These are phyloP conservation scores for Lepidonotus clava DNA, from an alignment of 2,888 invertebrate species.

Conservation along the genomic window DNA sequence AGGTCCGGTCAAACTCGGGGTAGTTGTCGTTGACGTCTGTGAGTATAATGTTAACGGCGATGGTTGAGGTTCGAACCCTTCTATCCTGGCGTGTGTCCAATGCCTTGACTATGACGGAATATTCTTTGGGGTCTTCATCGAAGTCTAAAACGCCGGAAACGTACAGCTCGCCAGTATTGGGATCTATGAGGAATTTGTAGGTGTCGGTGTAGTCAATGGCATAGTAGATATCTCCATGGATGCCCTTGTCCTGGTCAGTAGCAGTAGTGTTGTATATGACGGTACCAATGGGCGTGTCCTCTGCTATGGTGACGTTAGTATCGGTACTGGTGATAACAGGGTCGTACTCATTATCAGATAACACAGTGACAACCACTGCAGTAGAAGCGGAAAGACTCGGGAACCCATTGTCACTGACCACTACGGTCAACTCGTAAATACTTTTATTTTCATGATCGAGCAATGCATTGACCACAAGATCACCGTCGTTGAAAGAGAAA, in stretches of 20 bases:
- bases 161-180: conserved; percentile 65
- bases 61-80: conserved; percentile 27
- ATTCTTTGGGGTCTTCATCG: conserved; percentile 57
- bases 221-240: background rate
- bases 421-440: background rate
- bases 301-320: conserved; percentile 64
- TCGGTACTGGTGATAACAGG: conserved; percentile 64
- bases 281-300: conserved; percentile 65
- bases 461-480: conserved; percentile 3
- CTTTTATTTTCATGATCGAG: background rate
- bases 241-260: conserved; percentile 64
- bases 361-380: conserved; percentile 33
- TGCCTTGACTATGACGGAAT: conserved; percentile 14
- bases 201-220: background rate
- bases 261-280: conserved; percentile 66
- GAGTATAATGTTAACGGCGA: conserved; percentile 56
- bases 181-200: conserved; percentile 55
- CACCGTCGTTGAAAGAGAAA: conserved; percentile 13
- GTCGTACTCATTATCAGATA: conserved; percentile 65
- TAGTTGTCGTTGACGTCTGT: conserved; percentile 61
- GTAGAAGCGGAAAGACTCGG: conserved; percentile 57
- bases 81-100: conserved; percentile 30
- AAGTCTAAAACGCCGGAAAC: conserved; percentile 65
- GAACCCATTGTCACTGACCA: conserved; percentile 64
- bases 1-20: conserved; percentile 56